These are phyloP conservation scores for Brenthis daphne DNA, from an alignment of 2,888 invertebrate genomes.

Conservation along the genomic window DNA sequence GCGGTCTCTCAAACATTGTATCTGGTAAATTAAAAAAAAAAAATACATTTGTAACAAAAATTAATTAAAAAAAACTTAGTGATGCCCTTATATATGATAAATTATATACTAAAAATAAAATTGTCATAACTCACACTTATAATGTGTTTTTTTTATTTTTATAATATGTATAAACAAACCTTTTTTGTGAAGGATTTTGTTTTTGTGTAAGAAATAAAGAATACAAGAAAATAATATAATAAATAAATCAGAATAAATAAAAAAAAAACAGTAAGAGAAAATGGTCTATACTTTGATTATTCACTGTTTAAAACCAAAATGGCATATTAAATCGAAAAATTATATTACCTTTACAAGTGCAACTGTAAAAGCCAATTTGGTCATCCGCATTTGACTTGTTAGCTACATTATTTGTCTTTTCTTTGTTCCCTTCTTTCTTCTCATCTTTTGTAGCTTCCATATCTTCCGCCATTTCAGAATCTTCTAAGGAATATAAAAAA, in stretches of 20 bases:
- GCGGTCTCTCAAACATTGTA: constrained; percentile 54
- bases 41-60: background rate
- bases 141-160: no score
- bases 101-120: background rate
- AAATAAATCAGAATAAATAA: no score
- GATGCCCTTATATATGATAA: background rate
- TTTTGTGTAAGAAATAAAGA: no score
- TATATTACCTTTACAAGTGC: constrained; percentile 59
- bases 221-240: no score
- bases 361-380: constrained; percentile 48
- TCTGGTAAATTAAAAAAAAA: constrained; percentile 45
- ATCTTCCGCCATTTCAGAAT: constrained; percentile 6
- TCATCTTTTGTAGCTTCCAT: background rate
- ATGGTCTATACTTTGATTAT: no score
- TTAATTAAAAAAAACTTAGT: background rate
- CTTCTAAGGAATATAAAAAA: background rate
- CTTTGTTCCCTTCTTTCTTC: background rate
- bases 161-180: no score
- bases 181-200: no score
- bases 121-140: no score
- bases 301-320: background rate
- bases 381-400: constrained; percentile 23
- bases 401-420: constrained; percentile 19
- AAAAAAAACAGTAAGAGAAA: no score
- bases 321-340: background rate